A percentile compares a stretch with the other conserved stretches of the same genome.
These are phyloP conservation scores for Gnathonemus longibarbis DNA, from an alignment of 2,113 vertebrate genomes.

Conservation along the genomic window DNA sequence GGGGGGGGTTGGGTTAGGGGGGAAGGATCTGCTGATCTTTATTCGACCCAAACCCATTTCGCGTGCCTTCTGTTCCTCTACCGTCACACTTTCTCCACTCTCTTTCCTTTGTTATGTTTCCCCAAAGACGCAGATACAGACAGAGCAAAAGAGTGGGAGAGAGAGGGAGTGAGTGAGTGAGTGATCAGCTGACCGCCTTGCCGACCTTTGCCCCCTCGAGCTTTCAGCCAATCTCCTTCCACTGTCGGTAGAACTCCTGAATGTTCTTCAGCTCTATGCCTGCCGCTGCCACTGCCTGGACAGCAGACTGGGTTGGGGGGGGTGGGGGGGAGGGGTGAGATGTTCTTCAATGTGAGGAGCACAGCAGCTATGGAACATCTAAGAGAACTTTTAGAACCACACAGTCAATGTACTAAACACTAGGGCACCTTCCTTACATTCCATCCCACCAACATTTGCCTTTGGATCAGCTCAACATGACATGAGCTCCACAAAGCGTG, in stretches of 20 bases:
- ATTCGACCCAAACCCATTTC: conserved; percentile 29
- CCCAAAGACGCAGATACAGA: conserved; percentile 54
- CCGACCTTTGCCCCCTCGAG: conserved; percentile 41
- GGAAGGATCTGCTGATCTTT: conserved; percentile 36
- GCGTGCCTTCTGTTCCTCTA: conserved; percentile 32
- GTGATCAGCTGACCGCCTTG: conserved; percentile 56
- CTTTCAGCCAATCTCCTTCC: conserved; percentile 96
- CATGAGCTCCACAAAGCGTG: not conserved
- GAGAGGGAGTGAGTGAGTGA: conserved; percentile 55
- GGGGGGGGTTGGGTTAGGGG: conserved; percentile 33
- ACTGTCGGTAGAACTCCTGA: conserved; percentile 91
- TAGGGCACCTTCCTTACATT: not conserved
- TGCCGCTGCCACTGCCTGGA: conserved; percentile 71
- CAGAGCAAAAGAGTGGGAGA: conserved; percentile 55
- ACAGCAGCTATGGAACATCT: not conserved
- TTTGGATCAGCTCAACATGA: not conserved
- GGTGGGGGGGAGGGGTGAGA: no score
- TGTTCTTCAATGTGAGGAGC: not conserved
- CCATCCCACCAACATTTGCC: not conserved
- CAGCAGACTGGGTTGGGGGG: conserved; percentile 64
- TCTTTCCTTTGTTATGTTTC: conserved; percentile 40
- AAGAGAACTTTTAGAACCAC: not conserved
- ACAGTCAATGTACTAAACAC: not conserved
- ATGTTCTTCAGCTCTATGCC: conserved; percentile 88
- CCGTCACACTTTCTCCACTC: conserved; percentile 35